Base-by-base conservation (phyloP, 2,888 invertebrate species). In the Lysandra coridon region DNA sequence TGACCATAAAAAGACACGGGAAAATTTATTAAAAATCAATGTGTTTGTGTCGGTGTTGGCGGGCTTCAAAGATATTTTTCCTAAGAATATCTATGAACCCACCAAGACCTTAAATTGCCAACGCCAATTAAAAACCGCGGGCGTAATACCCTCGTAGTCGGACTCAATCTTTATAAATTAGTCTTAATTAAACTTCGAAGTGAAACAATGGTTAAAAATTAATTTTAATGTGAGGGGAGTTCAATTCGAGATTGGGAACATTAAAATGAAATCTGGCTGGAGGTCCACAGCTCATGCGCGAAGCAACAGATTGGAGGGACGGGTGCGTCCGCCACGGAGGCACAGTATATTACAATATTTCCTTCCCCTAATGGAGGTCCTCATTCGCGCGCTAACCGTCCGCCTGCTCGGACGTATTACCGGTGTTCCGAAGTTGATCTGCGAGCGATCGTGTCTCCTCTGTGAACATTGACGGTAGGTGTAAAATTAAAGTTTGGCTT, bases 241-340 rank as follows among this genome's bases (percentile, higher is more conserved):
- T 49, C 5, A 75, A 49, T 76, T 76, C 6, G 7, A 53, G 30
- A 57, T 76, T 76, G 53, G 17, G 33, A 53, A 53, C 30, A 57
- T 57, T 74, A 74, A 60, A 60, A 57, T 74, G 17, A 73, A 57
- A 73, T 74, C 57, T 57, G 60, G 5, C 44, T 60, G 82, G 81
- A 80, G 82, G 80, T 57, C 82, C 78, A 79, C 81, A 79, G 87
- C 87, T 88, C 90, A 87, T 84, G 89, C 88, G 89, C 87, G 87
- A 82, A 82, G 88, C 90, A 90, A 90, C 90, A 90, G 90, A 85
- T 89, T 85, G 86, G 85, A 86, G 86, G 86, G 86, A 84, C 81
- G 83, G 82, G 83, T 82, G 81, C 82, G 80, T 78, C 80, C 83
- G 81, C 81, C 83, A 82, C 80, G 83, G 82, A 37, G 37, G 37